Conservation (phyloP, 1,140 invertebrate species). For the Dreissena polymorpha region DNA sequence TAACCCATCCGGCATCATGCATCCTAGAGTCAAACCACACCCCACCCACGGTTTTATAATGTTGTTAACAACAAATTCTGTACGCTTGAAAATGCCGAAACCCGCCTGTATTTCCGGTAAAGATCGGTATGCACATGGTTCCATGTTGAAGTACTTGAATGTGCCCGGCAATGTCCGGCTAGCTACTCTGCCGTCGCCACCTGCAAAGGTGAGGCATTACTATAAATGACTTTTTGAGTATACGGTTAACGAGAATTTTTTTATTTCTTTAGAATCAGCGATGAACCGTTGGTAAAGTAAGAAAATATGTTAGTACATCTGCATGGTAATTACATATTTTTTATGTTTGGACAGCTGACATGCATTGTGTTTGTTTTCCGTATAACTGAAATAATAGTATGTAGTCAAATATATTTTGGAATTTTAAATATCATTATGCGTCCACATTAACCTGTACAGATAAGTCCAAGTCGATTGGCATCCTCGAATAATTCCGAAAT, state of each 20-base stretch:
- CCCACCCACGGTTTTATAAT: constrained; percentile 2
- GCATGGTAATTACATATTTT: no score
- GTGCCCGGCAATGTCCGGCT: background rate
- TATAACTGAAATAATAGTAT: no score
- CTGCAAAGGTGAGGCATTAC: background rate
- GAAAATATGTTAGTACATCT: no score
- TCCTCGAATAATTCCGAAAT: background rate
- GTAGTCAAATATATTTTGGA: no score
- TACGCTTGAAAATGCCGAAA: background rate
- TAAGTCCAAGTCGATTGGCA: background rate
- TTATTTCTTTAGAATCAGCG: background rate
- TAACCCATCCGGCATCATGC: background rate
- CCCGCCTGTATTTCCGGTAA: background rate
- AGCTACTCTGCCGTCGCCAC: background rate
- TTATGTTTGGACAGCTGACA: no score
- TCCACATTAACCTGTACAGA: no score
- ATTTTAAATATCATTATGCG: no score
- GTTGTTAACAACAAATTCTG: background rate
- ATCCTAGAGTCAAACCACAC: background rate
- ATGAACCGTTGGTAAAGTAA: background rate
- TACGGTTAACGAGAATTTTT: background rate
- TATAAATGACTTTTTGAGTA: no score
- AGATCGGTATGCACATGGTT: background rate
- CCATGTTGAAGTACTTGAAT: background rate
- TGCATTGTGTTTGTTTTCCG: no score